Percentiles rank a stretch among this genome's conserved stretches.
Conservation (phyloP, 2,888 invertebrate species). For the Operophtera brumata region DNA sequence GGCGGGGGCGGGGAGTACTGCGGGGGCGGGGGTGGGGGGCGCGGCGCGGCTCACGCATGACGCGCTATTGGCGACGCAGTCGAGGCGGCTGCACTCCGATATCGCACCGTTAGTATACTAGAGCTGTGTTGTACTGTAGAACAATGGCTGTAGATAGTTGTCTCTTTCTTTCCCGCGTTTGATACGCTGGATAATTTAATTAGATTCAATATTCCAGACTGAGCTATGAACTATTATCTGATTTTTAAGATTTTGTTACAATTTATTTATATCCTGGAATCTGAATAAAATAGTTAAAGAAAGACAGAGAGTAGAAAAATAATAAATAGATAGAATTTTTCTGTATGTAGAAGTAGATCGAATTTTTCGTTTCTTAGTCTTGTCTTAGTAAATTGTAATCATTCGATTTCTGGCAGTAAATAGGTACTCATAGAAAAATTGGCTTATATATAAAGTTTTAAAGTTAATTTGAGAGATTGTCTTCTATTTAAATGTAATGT, state of each 20-base stretch:
- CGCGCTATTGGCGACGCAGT: constrained; percentile 89
- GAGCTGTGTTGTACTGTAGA: neutral
- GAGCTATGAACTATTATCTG: too few species aligned
- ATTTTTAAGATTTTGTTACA: too few species aligned
- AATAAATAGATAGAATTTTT: neutral
- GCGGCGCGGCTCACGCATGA: constrained; percentile 85
- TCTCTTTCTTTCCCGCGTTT: neutral
- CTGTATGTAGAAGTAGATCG: too few species aligned
- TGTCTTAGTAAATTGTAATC: neutral
- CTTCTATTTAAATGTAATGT: neutral
- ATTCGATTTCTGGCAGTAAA: neutral
- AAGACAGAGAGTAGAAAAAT: neutral
- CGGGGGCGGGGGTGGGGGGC: constrained; percentile 72
- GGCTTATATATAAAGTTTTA: neutral
- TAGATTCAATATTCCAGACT: too few species aligned
- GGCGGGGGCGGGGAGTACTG: constrained; percentile 63
- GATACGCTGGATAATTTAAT: too few species aligned
- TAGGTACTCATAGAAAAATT: too few species aligned
- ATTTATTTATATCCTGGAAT: too few species aligned
- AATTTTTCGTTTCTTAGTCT: neutral
- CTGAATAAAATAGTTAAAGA: neutral
- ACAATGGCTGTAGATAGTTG: neutral
- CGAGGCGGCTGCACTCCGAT: constrained; percentile 85
- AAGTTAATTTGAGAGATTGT: neutral
- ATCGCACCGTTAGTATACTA: constrained; percentile 66